Conservation (phyloP, 2,888 invertebrate genomes). For the Clusia tigrina region DNA sequence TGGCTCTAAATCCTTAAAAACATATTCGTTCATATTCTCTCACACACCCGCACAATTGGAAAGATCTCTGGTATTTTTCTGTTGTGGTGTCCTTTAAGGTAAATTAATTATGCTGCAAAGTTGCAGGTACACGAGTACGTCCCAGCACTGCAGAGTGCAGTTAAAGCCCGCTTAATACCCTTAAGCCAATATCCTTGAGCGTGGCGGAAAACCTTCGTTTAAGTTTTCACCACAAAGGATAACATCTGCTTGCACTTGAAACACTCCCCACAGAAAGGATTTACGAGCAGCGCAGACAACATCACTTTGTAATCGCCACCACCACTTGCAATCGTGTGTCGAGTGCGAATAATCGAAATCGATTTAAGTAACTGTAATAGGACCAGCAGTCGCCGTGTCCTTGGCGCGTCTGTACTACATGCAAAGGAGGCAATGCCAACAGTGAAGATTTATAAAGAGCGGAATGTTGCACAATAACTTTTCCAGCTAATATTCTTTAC, state of each 20-base stretch:
- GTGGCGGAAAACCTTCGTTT: background rate
- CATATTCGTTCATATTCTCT: too few species aligned
- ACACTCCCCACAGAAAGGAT: background rate
- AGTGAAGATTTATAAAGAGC: too few species aligned
- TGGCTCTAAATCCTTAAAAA: too few species aligned
- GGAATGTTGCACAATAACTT: too few species aligned
- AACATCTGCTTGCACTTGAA: slow-evolving; percentile 2
- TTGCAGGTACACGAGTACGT: too few species aligned
- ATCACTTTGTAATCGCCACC: slow-evolving; percentile 2
- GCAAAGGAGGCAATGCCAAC: too few species aligned
- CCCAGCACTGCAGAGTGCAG: too few species aligned
- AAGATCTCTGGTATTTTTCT: too few species aligned
- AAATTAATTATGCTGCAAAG: background rate
- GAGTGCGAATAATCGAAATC: slow-evolving; percentile 10
- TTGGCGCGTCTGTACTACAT: too few species aligned
- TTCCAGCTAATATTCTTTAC: too few species aligned
- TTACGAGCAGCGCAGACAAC: background rate
- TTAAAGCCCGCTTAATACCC: background rate
- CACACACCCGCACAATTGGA: too few species aligned
- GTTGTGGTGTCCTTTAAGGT: background rate
- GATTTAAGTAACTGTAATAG: slow-evolving; percentile 1
- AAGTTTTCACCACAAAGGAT: background rate
- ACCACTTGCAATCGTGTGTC: background rate
- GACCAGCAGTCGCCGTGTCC: background rate
- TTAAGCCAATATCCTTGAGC: background rate